Evolutionary conservation across 1,140 invertebrate species (phyloP).

Genomic region (Scaptodrosophila lebanonensis): DNA sequence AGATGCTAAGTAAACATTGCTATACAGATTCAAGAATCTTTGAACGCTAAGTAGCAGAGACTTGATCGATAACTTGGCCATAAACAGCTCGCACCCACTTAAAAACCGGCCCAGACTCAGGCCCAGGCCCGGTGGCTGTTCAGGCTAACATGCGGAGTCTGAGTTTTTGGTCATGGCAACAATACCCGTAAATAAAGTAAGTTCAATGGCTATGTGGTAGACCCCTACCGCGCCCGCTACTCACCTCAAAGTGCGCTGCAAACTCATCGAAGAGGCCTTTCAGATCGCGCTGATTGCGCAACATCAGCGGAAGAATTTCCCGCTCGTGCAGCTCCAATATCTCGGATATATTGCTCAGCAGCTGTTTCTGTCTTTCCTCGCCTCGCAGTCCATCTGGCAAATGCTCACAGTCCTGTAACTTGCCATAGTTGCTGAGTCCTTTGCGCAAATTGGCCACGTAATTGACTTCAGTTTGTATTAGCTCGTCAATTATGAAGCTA

Average conservation of each 20-base stretch:
- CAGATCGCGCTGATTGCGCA: conserved; percentile 67
- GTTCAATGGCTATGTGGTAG: conserved; percentile 6
- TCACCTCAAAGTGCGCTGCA: conserved; percentile 64
- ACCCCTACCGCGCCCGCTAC: conserved; percentile 34
- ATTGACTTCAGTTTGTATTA: conserved; percentile 72
- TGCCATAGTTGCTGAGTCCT: conserved; percentile 64
- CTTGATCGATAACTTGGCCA: conserved; percentile 29
- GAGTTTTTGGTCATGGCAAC: background rate
- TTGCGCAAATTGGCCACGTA: conserved; percentile 70
- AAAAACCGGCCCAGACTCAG: background rate
- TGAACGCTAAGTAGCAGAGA: conserved; percentile 28
- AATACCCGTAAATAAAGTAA: background rate
- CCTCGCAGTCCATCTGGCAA: conserved; percentile 56
- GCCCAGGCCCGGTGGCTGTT: background rate
- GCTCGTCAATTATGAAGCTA: conserved; percentile 71
- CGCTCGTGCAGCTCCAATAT: conserved; percentile 66
- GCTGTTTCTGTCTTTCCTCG: conserved; percentile 33
- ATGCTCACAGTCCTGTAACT: conserved; percentile 38
- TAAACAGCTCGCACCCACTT: background rate
- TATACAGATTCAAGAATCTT: no score
- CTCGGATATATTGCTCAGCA: conserved; percentile 59
- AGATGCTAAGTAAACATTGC: background rate
- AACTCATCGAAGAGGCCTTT: conserved; percentile 72
- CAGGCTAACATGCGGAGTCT: no score
- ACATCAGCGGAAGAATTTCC: conserved; percentile 66